A percentile compares a stretch with the other conserved stretches of the same genome.
phyloP scores from a whole-genome alignment of 2,888 invertebrate genomes.

The Trilocha varians region DNA sequence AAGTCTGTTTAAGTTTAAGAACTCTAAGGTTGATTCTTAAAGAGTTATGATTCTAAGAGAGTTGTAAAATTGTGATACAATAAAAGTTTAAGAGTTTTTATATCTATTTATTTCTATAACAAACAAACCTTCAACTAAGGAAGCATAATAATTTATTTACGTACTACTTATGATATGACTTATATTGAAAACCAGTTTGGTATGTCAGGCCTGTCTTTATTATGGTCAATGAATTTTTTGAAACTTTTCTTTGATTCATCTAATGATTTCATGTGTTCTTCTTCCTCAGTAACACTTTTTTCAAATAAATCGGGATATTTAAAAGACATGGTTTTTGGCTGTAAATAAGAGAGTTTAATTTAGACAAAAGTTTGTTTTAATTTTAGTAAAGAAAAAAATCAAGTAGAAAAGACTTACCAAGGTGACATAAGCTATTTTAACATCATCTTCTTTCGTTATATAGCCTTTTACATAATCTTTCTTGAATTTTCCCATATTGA shows the following conservation, averaged over 20 bases:
- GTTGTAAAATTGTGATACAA: neutral
- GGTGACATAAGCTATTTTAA: conserved; percentile 84
- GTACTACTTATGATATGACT: neutral
- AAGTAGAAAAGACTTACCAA: conserved; percentile 70
- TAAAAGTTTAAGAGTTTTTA: neutral
- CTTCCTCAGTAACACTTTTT: conserved; percentile 63
- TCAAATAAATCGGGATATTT: conserved; percentile 83
- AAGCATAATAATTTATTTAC: neutral
- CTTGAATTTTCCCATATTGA: conserved; percentile 79
- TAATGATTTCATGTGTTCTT: conserved; percentile 73
- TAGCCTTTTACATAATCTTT: conserved; percentile 75
- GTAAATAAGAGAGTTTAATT: too few relatives aligned
- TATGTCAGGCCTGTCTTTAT: conserved; percentile 79
- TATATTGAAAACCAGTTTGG: conserved; percentile 87
- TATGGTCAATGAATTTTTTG: conserved; percentile 74
- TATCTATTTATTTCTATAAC: neutral
- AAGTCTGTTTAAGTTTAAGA: too few relatives aligned
- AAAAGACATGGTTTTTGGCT: conserved; percentile 83
- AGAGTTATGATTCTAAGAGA: neutral
- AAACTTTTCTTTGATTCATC: conserved; percentile 76
- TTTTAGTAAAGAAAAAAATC: neutral
- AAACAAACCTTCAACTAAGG: neutral
- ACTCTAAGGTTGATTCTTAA: neutral
- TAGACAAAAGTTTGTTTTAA: neutral
- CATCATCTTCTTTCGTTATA: conserved; percentile 86